phyloP scores from a whole-genome alignment of 1,140 invertebrate genomes.

The Drosophila bocqueti region DNA sequence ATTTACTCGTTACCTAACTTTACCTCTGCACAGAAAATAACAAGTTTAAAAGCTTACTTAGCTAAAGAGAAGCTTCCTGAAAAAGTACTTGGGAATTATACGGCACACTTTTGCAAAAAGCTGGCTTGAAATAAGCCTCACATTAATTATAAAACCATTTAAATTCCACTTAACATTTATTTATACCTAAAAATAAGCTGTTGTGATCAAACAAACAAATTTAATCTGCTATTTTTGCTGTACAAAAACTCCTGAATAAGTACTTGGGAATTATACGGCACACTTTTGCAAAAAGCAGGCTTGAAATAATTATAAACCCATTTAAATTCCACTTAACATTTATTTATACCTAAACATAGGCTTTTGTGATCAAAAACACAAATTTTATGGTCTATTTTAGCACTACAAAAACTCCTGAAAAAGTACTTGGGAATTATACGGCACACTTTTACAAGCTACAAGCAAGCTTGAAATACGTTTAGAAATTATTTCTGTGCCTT shows the following conservation, averaged over 20 bases:
- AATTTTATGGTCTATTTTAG: not conserved
- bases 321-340: not conserved
- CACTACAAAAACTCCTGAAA: not conserved
- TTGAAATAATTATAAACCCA: not conserved
- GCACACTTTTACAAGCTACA: not conserved
- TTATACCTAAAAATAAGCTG: not conserved
- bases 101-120: too few species aligned
- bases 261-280: not conserved
- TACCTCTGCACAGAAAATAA: too few species aligned
- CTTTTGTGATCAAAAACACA: not conserved
- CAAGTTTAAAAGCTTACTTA: too few species aligned
- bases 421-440: not conserved
- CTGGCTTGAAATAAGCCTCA: too few species aligned
- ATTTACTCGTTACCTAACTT: not conserved
- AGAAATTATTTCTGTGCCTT: not conserved
- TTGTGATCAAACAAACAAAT: not conserved
- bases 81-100: not conserved
- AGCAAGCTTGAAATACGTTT: fast-evolving
- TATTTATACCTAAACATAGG: not conserved
- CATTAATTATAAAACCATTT: too few species aligned
- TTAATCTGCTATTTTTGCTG: not conserved
- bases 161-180: not conserved
- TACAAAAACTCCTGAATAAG: not conserved
- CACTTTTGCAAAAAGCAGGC: not conserved
- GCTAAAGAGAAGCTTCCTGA: too few species aligned